Base-by-base conservation (phyloP, 2,113 vertebrate species). In the Pterocles orientalis region DNA sequence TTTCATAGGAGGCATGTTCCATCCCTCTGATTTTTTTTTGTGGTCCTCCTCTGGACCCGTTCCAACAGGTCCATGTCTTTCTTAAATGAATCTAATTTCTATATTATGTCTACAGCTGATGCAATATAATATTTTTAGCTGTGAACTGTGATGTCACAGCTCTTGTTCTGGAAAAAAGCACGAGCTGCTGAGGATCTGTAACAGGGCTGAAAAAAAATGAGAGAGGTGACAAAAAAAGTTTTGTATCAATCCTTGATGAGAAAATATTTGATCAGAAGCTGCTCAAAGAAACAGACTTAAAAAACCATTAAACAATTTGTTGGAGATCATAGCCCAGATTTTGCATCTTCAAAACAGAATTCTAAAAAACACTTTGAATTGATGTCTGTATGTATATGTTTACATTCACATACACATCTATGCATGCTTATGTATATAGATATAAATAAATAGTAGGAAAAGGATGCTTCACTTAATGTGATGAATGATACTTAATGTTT, bases 401-500 rank as follows among this genome's bases (percentile, higher is more conserved):
- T 70, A 81, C 51, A 17, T 41, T 77, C 31, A 54, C 12, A 51
- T n/a, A 41, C 18, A 58, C 36, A 61, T 39, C n/a, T 7, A 64
- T 34, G 7, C 68, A 51, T 18, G 45, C 19, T 56, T 83, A 33
- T 10, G 86, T 47, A 18, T 50, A 33, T 2, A 39, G 29, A n/a
- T 41, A 85, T 9, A 90, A 86, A 82, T 70, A 90, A 93, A 78
- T 23, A 68, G 20, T 23, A 47, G 11, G 69, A 69, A 92, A 92
- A 88, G 15, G 14, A 19, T 61, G 10, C 48, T 88, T 86, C 50
- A 21, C 39, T 85, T 62, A 61, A n/a, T 41, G 43, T 3, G 17
- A 69, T 69, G 57, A 79, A 64, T 68, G 61, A 64, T 71, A 68
- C 41, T 81, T 48, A 66, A 64, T 77, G n/a, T 90, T 94, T 95